Base-by-base conservation (phyloP, 2,113 vertebrate species). In the Dolichotis patagonum region DNA sequence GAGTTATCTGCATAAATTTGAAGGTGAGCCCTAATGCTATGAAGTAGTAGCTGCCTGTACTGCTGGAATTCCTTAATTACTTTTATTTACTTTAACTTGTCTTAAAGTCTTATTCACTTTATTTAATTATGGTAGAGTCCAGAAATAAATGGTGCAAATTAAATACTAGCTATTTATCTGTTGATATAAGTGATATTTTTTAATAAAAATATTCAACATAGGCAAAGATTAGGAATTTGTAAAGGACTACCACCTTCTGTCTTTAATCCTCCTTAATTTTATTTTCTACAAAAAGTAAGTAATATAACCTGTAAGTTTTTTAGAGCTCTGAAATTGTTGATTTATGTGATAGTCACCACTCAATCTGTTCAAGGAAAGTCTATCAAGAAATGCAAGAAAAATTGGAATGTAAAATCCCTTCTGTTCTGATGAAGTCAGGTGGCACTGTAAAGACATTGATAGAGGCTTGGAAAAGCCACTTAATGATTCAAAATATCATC, bases 331-430 rank as follows among this genome's bases (percentile, higher is more conserved):
- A 93, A 90, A 90, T 73, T 69, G 43, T 85, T 92, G 80, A 87
- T 67, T 95, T 91, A 84, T 96, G 54, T 22, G 5, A 43, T 32
- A 75, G 49, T 91, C 63, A 56, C 83, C 81, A 77, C 46, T 92
- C 32, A 96, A 19, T 82, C 80, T 95, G n/a, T 91, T 93, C 88
- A 77, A 90, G 35, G 81, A 96, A 90, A 94, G 78, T 84, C 38
- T 83, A 75, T 71, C 28, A 80, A 88, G 62, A 69, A 91, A n/a
- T 17, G 14, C 67, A 38, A 96, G 91, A 95, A 88, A 91, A 69
- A 91, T 69, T 63, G 49, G 38, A 95, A 91, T 87, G 69, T 78
- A 54, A 88, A 95, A 80, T 9, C 10, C 20, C 4, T 96, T 92
- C 52, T 63, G 26, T 19, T 94, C 30, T 86, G 52, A 73, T 93